Conservation (phyloP, 2,113 vertebrate species). For the Scartelaos histophorus region DNA sequence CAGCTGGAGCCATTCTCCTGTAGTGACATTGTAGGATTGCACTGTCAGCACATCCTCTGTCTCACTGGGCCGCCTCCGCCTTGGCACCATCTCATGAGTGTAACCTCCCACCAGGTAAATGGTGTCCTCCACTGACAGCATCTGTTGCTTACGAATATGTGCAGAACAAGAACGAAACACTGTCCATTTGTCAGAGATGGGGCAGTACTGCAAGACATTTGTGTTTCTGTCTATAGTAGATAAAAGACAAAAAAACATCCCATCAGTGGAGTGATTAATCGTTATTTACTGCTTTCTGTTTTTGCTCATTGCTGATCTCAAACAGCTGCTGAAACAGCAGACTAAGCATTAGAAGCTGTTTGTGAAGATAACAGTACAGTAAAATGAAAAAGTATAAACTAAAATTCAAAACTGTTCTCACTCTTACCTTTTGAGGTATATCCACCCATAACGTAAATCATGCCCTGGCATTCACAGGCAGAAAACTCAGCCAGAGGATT, state of each 20-base stretch:
- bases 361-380: not conserved
- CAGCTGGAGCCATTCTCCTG: slow-evolving; percentile 88
- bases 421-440: slow-evolving; percentile 89
- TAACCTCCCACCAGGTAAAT: slow-evolving; percentile 94
- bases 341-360: not conserved
- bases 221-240: slow-evolving; percentile 87
- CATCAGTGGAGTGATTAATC: not conserved
- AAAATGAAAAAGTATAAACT: not conserved
- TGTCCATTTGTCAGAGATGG: slow-evolving; percentile 84
- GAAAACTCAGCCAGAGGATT: slow-evolving; percentile 93
- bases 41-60: slow-evolving; percentile 88
- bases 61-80: slow-evolving; percentile 76
- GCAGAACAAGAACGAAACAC: slow-evolving; percentile 82
- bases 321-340: not conserved
- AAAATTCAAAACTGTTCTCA: not conserved
- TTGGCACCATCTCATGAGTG: slow-evolving; percentile 82
- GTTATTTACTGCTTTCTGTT: too few relatives aligned
- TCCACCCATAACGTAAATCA: slow-evolving; percentile 94
- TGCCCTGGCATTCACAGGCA: slow-evolving; percentile 91
- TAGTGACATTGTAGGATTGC: slow-evolving; percentile 87
- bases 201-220: slow-evolving; percentile 89
- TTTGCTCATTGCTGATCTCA: too few relatives aligned
- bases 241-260: not conserved
- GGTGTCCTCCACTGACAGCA: slow-evolving; percentile 95
- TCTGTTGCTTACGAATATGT: slow-evolving; percentile 96